Conservation (phyloP, 1,140 invertebrate species). For the Paraescarpia echinospica region DNA sequence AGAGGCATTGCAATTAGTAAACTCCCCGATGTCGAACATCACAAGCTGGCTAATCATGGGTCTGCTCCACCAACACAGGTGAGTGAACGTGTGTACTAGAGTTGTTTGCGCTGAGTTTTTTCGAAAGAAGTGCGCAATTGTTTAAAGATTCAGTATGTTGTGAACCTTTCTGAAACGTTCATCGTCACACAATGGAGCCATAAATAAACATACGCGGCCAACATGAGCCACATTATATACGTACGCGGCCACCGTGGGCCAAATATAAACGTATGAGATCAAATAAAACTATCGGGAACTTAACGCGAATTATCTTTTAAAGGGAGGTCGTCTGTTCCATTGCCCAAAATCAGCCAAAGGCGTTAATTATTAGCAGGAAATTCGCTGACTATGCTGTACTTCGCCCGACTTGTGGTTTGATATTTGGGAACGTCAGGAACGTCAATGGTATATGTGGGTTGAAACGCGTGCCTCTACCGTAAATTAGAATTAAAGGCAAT, state of each 20-base stretch:
- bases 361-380: no score
- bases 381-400: no score
- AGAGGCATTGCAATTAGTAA: background rate
- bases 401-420: background rate
- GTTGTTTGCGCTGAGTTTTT: no score
- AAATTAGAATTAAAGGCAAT: no score
- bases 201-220: background rate
- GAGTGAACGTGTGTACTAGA: background rate
- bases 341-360: no score
- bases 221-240: no score
- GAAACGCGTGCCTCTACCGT: no score
- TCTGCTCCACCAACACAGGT: background rate
- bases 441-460: background rate
- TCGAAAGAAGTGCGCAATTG: background rate
- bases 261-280: no score
- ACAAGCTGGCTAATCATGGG: background rate
- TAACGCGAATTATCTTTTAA: no score
- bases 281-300: no score
- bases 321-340: no score
- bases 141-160: background rate
- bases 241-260: no score
- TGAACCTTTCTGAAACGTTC: background rate
- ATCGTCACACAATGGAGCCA: background rate
- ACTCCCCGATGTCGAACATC: background rate
- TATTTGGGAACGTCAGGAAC: background rate